Evolutionary conservation across 2,113 vertebrate genomes (phyloP).

Genomic region (Tychaedon coryphoeus): DNA sequence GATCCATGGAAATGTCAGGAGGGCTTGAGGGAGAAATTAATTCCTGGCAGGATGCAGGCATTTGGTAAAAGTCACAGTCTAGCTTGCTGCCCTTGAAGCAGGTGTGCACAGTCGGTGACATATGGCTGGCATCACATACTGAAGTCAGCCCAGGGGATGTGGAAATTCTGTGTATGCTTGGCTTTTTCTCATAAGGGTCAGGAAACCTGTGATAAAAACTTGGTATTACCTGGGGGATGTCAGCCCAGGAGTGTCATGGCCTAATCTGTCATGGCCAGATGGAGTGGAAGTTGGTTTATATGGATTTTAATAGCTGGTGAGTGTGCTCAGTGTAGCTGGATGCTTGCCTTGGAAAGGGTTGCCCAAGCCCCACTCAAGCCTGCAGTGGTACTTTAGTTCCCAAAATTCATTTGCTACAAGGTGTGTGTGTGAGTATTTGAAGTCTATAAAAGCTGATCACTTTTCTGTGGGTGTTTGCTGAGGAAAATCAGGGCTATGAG

Average conservation of each 20-base stretch:
- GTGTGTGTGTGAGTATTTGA: not conserved
- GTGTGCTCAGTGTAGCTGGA: not conserved
- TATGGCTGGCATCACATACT: fast-evolving
- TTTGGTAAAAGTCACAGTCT: not conserved
- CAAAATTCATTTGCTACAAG: not conserved
- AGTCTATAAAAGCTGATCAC: not conserved
- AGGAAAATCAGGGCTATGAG: not conserved
- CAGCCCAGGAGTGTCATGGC: not conserved
- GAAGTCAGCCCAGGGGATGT: too few species aligned
- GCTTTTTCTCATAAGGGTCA: not conserved
- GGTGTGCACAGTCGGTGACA: not conserved
- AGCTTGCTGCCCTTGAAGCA: not conserved
- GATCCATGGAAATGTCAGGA: not conserved
- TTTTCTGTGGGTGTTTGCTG: not conserved
- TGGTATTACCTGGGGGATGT: not conserved
- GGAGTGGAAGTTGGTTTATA: not conserved
- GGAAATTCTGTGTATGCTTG: not conserved
- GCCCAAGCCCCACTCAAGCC: not conserved
- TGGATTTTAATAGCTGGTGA: not conserved
- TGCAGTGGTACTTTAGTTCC: not conserved
- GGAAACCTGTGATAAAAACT: not conserved
- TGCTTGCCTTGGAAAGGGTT: not conserved
- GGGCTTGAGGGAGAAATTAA: not conserved
- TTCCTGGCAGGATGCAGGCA: not conserved
- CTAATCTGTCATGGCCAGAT: not conserved